These are phyloP conservation scores for Cydia fagiglandana DNA, from an alignment of 1,140 invertebrate species.

Conservation along the genomic window DNA sequence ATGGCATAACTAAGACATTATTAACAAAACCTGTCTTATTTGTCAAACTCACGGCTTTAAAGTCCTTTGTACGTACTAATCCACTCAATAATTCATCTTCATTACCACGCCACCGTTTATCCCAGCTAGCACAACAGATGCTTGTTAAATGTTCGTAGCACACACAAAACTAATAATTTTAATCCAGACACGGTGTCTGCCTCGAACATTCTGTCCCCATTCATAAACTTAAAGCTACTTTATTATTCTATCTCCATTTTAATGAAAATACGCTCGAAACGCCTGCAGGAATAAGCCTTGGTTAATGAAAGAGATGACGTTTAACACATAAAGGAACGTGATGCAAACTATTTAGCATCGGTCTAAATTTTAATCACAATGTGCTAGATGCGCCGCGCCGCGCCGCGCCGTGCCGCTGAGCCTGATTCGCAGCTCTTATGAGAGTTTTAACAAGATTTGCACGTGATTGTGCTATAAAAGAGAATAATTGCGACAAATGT, in stretches of 20 bases:
- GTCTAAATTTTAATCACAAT: slow-evolving; percentile 13
- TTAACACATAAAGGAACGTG: slow-evolving; percentile 13
- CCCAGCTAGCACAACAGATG: slow-evolving; percentile 8
- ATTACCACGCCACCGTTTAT: slow-evolving; percentile 10
- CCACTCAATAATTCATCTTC: slow-evolving; percentile 16
- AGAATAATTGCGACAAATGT: slow-evolving; percentile 14
- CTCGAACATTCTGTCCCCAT: slow-evolving; percentile 7
- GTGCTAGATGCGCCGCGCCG: neutral
- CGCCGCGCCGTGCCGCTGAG: neutral
- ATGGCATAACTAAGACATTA: neutral
- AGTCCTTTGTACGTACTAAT: neutral
- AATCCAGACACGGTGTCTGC: slow-evolving; percentile 18
- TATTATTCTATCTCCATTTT: slow-evolving; percentile 29
- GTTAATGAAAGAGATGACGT: slow-evolving; percentile 19
- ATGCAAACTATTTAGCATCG: neutral
- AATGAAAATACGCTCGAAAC: slow-evolving; percentile 20
- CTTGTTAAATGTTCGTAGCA: slow-evolving; percentile 8
- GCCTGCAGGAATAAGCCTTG: slow-evolving; percentile 1
- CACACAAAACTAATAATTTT: slow-evolving; percentile 27
- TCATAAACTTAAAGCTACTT: slow-evolving; percentile 30
- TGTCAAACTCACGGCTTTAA: neutral
- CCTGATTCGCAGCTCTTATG: slow-evolving; percentile 17
- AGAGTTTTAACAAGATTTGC: slow-evolving; percentile 10
- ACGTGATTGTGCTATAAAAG: slow-evolving; percentile 16
- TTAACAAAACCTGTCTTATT: neutral